Percentiles rank a stretch among this genome's conserved stretches.
Conservation (phyloP, 1,140 invertebrate species). For the Drosophila ogumai region DNA sequence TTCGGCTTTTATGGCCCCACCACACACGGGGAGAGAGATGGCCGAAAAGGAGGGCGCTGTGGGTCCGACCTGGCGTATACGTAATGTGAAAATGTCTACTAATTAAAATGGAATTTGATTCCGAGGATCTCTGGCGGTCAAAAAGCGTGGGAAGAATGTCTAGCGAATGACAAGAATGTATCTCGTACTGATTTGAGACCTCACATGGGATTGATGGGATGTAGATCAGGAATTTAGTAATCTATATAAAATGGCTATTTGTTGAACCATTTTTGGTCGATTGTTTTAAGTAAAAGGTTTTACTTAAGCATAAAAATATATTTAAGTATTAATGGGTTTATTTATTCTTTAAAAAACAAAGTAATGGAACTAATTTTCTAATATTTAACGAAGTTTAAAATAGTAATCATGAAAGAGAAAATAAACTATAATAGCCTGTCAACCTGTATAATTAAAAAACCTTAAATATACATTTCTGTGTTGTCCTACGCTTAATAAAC, state of each 20-base stretch:
- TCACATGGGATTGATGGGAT: slow-evolving; percentile 7
- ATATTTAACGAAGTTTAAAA: not conserved
- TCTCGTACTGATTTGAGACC: not conserved
- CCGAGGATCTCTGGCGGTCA: slow-evolving; percentile 27
- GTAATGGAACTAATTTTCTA: not conserved
- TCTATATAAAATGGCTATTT: too few species aligned
- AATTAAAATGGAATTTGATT: slow-evolving; percentile 76
- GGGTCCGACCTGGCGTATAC: slow-evolving; percentile 59
- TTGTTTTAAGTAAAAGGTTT: too few species aligned
- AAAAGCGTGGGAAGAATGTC: slow-evolving; percentile 52
- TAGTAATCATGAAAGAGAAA: not conserved
- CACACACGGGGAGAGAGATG: slow-evolving; percentile 36
- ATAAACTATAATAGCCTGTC: too few species aligned
- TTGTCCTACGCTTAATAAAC: too few species aligned
- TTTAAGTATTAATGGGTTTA: too few species aligned
- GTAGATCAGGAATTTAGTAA: too few species aligned
- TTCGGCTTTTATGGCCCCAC: slow-evolving; percentile 59
- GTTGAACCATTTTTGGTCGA: not conserved
- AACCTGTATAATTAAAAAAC: not conserved
- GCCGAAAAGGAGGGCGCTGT: slow-evolving; percentile 27
- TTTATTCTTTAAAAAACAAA: too few species aligned
- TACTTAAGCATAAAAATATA: too few species aligned
- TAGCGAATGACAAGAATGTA: slow-evolving; percentile 2
- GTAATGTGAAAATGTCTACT: slow-evolving; percentile 71
- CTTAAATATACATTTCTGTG: too few species aligned